Evolutionary conservation across 2,797 vertebrate genomes (phyloP), one percentile per base, ranked within the genome.

Genomic region (Hydrocynus forskahlii): DNA sequence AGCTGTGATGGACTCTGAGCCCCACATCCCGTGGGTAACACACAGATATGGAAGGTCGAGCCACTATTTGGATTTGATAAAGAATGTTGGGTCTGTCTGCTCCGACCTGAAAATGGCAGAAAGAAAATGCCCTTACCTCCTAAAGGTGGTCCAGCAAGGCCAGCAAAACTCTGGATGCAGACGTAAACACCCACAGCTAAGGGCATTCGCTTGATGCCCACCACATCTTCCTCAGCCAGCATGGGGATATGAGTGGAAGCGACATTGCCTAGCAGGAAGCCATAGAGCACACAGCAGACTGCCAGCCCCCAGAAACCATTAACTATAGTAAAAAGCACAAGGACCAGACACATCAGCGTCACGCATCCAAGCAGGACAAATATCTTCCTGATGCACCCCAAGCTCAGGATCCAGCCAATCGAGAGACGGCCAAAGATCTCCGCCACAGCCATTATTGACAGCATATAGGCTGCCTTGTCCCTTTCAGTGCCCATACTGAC

Each of bases 121-220:
- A 64, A 60, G 10, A 38, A 10, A 59, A 72, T 63, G 12, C 40
- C 19, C 63, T 91, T 95, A 99, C 98, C 98, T 96, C 96, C 97
- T 13, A 99, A 93, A 71, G 98, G 97, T 77, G 98, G 98, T 83
- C 98, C 98, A 3, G 95, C 97, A 90, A 99, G 93, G 76, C 97
- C 97, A 21, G 98, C 92, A 75, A 98, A 93, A 91, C 98, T 99
- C 0, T 99, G 97, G 85, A 98, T 96, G 90, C 96, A 99, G 79
- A 98, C 95, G 0, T 99, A 99, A 88, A 98, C 96, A 0, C 97
- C 98, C 0, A 96, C 97, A 0, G 97, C 98, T 2, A 96, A 96
- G 0, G 97, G 89, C 97, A 99, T 98, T 91, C 90, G 96, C 76
- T 97, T 92, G 0, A 99, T 96, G 6, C 98, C 98, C 64, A 96